Evolutionary conservation across 2,797 vertebrate species (phyloP).

Genomic region (Pantherophis alleghaniensis): DNA sequence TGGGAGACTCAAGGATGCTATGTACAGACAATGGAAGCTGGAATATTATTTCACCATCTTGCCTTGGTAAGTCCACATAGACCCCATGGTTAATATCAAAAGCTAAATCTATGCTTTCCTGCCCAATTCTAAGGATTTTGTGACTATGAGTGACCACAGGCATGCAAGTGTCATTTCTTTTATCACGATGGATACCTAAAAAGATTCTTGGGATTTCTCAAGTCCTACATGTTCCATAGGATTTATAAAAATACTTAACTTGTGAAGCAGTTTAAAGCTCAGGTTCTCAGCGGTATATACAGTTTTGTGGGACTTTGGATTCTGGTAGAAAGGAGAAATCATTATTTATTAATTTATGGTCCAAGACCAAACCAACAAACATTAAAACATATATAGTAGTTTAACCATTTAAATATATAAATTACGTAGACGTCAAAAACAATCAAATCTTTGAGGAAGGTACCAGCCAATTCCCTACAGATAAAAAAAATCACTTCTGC

Average conservation of each 20-base stretch:
- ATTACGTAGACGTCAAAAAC: background rate
- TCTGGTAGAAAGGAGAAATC: background rate
- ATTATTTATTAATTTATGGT: background rate
- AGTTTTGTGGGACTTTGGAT: background rate
- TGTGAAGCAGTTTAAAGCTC: background rate
- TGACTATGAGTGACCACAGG: background rate
- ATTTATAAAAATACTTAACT: background rate
- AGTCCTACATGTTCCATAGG: background rate
- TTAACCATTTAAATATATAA: background rate
- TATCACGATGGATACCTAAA: background rate
- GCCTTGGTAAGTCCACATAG: slow-evolving; percentile 80
- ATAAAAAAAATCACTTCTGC: background rate
- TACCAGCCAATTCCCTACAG: background rate
- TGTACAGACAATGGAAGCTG: slow-evolving; percentile 90
- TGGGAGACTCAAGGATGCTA: slow-evolving; percentile 89
- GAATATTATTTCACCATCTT: slow-evolving; percentile 86
- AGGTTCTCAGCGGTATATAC: background rate
- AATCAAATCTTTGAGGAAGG: background rate
- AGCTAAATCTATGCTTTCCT: background rate
- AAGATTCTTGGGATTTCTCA: background rate
- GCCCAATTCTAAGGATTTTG: background rate
- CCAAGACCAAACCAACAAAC: background rate
- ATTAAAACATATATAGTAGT: background rate
- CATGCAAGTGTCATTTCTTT: background rate
- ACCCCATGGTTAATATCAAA: background rate